Conservation (phyloP, 2,888 invertebrate genomes). For the Hyposoter didymator region DNA sequence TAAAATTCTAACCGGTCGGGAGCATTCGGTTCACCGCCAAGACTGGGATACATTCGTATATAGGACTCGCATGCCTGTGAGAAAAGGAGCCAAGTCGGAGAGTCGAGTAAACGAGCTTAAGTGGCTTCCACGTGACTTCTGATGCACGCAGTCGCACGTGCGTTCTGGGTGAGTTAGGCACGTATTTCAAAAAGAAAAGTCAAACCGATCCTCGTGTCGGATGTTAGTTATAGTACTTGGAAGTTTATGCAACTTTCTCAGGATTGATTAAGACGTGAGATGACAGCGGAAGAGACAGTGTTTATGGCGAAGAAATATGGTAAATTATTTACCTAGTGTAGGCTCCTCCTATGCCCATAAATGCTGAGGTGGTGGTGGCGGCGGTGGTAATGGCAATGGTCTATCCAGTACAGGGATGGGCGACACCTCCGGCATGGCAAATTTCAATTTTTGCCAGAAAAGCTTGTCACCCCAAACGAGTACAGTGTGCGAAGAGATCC, state of each 20-base stretch:
- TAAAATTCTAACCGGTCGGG: slow-evolving; percentile 35
- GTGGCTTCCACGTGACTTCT: background rate
- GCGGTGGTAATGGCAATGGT: slow-evolving; percentile 79
- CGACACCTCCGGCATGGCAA: slow-evolving; percentile 92
- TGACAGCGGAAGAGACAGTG: background rate
- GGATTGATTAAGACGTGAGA: background rate
- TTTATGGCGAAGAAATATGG: slow-evolving; percentile 2
- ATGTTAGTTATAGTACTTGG: background rate
- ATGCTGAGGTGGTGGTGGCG: slow-evolving; percentile 88
- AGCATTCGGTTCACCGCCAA: slow-evolving; percentile 10
- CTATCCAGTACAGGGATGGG: slow-evolving; percentile 81
- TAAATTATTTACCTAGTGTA: slow-evolving; percentile 69
- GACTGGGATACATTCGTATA: background rate
- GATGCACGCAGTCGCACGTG: background rate
- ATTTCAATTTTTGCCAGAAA: slow-evolving; percentile 98
- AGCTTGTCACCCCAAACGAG: slow-evolving; percentile 97
- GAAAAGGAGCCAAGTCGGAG: background rate
- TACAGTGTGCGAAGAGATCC: slow-evolving; percentile 95
- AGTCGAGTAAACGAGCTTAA: background rate
- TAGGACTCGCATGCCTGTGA: background rate
- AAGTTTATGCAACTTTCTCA: background rate
- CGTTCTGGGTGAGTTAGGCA: background rate
- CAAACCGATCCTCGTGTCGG: background rate
- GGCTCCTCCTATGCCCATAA: slow-evolving; percentile 89
- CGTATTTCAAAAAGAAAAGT: slow-evolving; percentile 4